Base-by-base conservation (phyloP, 1,140 invertebrate genomes). In the Alviniconcha marisindica region DNA sequence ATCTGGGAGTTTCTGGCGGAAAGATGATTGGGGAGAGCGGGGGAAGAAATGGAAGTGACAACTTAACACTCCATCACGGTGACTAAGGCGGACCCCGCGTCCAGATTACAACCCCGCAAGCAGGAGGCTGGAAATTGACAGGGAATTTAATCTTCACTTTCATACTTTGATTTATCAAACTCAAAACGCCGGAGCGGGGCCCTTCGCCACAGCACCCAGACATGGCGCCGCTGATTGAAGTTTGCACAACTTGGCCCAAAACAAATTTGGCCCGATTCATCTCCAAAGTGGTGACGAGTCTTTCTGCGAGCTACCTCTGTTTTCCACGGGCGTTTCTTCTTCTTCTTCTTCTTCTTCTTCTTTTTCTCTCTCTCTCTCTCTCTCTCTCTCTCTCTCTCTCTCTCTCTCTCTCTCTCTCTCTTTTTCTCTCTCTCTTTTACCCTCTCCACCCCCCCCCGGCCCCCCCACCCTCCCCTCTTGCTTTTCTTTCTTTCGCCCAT, bases 71-170 rank as follows among this genome's bases (percentile, higher is more conserved):
- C 81, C 71, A 82, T 82, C 81, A 82, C 71, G 71, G 73, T 82
- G 81, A 82, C 69, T 76, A 82, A 82, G 44, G 28, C 51, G 51
- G 56, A 60, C 78, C 60, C 36, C n/a, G 78, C 12, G 78, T 48
- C 54, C 60, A 80, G 78, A 80, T 80, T 80, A 80, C 78, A 80
- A 4, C 18, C 78, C 60, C 42, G 40, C 44, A 76, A 48, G 44
- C 42, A 28, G n/a, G 56, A 10, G 21, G 28, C 21, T 28, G 48
- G 28, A 28, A 56, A 38, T 36, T 82, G 81, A 82, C 81, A 82
- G 69, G 38, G 81, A 76, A 82, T 82, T 82, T 82, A 82, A 82
- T 82, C 81, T 82, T 76, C 71, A 82, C 81, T 82, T 82, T 77
- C 71, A 74, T 82, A 77, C 73, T 82, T 77, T 82, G 81, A 82